These are phyloP conservation scores for Typhlichthys subterraneus DNA, from an alignment of 2,797 vertebrate species.

Conservation along the genomic window DNA sequence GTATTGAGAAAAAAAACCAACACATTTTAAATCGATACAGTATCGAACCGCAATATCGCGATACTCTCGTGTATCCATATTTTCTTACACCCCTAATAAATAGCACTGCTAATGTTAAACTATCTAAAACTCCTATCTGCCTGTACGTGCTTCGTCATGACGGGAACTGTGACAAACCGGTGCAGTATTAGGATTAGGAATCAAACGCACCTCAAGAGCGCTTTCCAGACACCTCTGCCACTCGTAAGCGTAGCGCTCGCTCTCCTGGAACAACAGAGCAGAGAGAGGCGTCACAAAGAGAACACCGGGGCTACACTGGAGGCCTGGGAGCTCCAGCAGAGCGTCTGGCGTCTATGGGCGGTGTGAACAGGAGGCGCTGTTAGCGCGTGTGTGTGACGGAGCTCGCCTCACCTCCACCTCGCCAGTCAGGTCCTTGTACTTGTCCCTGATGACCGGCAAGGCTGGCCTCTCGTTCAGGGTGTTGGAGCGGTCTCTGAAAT, in stretches of 20 bases:
- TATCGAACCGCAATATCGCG: no score
- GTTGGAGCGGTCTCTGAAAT: constrained; percentile 92
- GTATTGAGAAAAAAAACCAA: no score
- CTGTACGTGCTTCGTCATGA: not conserved
- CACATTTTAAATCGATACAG: no score
- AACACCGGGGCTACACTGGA: not conserved
- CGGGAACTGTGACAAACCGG: not conserved
- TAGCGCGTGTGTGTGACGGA: not conserved
- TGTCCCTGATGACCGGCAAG: constrained; percentile 95
- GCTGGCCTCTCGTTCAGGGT: constrained; percentile 92
- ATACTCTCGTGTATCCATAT: no score
- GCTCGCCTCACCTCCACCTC: constrained; percentile 91
- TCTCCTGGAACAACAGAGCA: constrained; percentile 81
- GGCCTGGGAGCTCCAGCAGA: not conserved
- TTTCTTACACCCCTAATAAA: no score
- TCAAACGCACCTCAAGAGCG: constrained; percentile 86
- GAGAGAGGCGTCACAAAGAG: constrained; percentile 1
- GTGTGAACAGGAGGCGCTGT: not conserved
- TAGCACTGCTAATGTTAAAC: no score
- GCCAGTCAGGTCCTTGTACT: constrained; percentile 97
- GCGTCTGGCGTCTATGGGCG: not conserved
- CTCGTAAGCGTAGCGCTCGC: constrained; percentile 95
- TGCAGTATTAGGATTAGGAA: constrained; percentile 14
- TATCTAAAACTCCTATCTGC: no score
- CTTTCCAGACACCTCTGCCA: constrained; percentile 97